These are phyloP conservation scores for Drosophila monieri DNA, from an alignment of 2,888 invertebrate species.

Conservation along the genomic window DNA sequence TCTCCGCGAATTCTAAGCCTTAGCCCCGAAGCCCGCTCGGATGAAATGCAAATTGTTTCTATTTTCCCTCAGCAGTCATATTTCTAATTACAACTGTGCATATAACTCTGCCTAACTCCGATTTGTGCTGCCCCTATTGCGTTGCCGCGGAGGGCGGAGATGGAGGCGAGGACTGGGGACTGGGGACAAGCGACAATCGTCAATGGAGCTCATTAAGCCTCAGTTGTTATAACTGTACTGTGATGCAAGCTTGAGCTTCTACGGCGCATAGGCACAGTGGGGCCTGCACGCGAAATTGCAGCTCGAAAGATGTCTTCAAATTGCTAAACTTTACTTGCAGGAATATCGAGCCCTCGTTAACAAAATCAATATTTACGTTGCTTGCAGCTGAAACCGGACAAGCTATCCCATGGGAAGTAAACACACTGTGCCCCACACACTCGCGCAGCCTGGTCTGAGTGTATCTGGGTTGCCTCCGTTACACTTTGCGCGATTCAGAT, in stretches of 20 bases:
- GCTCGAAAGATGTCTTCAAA: too few species aligned
- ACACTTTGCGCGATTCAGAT: slow-evolving; percentile 38
- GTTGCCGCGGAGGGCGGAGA: neutral
- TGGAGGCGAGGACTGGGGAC: slow-evolving; percentile 8
- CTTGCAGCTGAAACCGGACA: neutral
- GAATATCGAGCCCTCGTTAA: neutral
- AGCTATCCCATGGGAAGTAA: neutral
- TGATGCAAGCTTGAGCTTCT: slow-evolving; percentile 49
- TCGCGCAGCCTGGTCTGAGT: neutral
- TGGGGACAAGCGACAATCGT: slow-evolving; percentile 26
- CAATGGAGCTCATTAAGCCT: slow-evolving; percentile 31
- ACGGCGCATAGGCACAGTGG: slow-evolving; percentile 16
- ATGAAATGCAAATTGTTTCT: slow-evolving; percentile 33
- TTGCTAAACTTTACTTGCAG: neutral
- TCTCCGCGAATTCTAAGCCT: slow-evolving; percentile 10
- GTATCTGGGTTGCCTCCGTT: slow-evolving; percentile 51
- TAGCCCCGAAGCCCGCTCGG: slow-evolving; percentile 2
- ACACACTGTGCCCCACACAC: neutral
- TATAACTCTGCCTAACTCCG: slow-evolving; percentile 13
- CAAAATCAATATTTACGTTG: neutral
- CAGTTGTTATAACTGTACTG: slow-evolving; percentile 43
- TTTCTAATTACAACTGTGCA: slow-evolving; percentile 26
- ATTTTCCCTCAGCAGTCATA: slow-evolving; percentile 3
- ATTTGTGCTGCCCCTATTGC: slow-evolving; percentile 18
- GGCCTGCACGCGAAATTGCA: neutral